Conservation (phyloP, 1,140 invertebrate species). For the Stenopsyche tienmushanensis region DNA sequence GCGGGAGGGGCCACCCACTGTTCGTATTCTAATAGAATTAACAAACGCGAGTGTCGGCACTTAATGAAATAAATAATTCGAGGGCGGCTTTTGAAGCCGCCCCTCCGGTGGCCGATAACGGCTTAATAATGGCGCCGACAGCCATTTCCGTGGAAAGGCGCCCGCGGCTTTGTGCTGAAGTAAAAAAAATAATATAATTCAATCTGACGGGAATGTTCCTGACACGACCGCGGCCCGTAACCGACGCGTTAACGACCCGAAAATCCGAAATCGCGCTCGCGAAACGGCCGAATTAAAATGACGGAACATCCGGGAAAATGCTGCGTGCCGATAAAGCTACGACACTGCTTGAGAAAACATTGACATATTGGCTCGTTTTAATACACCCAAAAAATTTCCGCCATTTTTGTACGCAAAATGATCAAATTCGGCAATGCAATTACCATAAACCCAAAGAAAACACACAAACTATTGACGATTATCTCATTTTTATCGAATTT, state of each 20-base stretch:
- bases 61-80: constrained; percentile 32
- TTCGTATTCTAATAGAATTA: neutral
- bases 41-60: constrained; percentile 3
- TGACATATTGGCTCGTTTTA: no score
- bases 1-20: no score
- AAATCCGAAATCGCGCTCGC: neutral
- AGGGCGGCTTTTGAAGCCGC: neutral
- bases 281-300: neutral
- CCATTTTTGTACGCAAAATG: no score
- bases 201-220: constrained; percentile 8
- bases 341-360: no score
- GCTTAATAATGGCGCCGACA: constrained; percentile 30
- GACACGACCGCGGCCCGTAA: neutral
- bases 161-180: constrained; percentile 24
- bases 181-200: constrained; percentile 29
- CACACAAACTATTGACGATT: no score
- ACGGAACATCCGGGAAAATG: neutral
- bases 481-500: no score
- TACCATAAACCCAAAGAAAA: no score
- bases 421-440: no score
- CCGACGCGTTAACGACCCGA: constrained; percentile 1
- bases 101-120: constrained; percentile 21
- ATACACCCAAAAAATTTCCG: no score
- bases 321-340: no score
- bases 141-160: constrained; percentile 29